Conservation (phyloP, 2,113 vertebrate species). For the Podilymbus podiceps region DNA sequence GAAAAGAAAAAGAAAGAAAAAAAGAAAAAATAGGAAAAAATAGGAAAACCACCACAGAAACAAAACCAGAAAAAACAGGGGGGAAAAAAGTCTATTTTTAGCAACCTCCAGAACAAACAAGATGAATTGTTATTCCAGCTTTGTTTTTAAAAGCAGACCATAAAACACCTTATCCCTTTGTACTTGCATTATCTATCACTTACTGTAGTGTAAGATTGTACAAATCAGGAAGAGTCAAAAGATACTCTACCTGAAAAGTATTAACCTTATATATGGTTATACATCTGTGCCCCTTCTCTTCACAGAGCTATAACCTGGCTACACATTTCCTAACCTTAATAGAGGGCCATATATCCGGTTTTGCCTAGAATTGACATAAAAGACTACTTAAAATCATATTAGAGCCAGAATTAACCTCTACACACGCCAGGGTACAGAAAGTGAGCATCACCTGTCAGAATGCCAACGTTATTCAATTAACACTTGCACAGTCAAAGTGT, state of each 20-base stretch:
- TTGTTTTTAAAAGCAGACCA: neutral
- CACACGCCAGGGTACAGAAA: neutral
- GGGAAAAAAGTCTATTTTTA: neutral
- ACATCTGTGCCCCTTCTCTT: neutral
- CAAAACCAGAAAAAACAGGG: too few relatives aligned
- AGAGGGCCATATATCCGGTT: neutral
- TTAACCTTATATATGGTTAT: neutral
- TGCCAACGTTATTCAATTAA: neutral
- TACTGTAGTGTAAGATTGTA: neutral
- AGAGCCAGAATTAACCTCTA: neutral
- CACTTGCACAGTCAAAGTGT: neutral
- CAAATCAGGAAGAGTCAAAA: neutral
- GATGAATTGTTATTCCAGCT: neutral
- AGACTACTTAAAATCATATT: neutral
- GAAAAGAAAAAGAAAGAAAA: too few relatives aligned
- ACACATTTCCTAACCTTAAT: neutral
- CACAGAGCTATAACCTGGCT: neutral
- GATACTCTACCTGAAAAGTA: neutral
- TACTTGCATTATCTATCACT: neutral
- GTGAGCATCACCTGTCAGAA: neutral
- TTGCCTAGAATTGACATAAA: neutral
- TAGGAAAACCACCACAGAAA: too few relatives aligned
- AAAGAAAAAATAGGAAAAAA: fast-evolving
- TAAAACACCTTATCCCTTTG: neutral
- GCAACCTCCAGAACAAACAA: neutral